Evolutionary conservation across 2,888 invertebrate genomes (phyloP).

Genomic region (Drosophila pseudotalamancana): DNA sequence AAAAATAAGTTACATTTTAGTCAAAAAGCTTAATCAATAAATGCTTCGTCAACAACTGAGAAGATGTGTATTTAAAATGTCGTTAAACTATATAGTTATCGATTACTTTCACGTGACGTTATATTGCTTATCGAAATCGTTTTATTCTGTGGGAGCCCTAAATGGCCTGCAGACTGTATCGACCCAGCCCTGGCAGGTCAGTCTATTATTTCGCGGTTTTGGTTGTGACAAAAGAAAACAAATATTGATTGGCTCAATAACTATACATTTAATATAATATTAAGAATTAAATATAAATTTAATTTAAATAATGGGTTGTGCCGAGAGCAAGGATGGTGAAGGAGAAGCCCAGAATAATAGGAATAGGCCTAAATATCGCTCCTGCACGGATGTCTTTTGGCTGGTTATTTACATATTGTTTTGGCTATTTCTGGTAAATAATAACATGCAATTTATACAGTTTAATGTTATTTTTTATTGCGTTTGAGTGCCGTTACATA

Average conservation of each 20-base stretch:
- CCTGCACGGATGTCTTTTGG: slow-evolving; percentile 94
- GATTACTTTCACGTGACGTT: slow-evolving; percentile 8
- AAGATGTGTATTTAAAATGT: slow-evolving; percentile 1
- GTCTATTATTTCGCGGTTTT: slow-evolving; percentile 51
- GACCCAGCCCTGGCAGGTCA: slow-evolving; percentile 29
- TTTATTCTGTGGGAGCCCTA: slow-evolving; percentile 3
- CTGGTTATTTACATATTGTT: slow-evolving; percentile 91
- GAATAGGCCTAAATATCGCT: slow-evolving; percentile 87
- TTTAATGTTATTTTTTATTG: neutral
- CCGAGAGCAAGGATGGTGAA: slow-evolving; percentile 87
- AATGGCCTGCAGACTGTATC: neutral
- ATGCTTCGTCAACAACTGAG: slow-evolving; percentile 19
- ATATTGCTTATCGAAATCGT: slow-evolving; percentile 18
- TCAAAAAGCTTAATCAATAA: slow-evolving; percentile 40
- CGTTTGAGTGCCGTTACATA: neutral
- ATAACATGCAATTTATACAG: neutral
- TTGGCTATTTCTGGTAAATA: slow-evolving; percentile 92
- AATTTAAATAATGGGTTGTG: slow-evolving; percentile 86
- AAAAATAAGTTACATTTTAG: slow-evolving; percentile 46
- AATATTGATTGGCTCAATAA: slow-evolving; percentile 30
- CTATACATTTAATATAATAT: slow-evolving; percentile 21
- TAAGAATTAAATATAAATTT: neutral
- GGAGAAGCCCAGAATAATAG: slow-evolving; percentile 68
- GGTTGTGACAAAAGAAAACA: slow-evolving; percentile 50
- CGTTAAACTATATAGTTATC: slow-evolving; percentile 6